Evolutionary conservation across 2,797 vertebrate genomes (phyloP).

Genomic region (Lithobates pipiens): DNA sequence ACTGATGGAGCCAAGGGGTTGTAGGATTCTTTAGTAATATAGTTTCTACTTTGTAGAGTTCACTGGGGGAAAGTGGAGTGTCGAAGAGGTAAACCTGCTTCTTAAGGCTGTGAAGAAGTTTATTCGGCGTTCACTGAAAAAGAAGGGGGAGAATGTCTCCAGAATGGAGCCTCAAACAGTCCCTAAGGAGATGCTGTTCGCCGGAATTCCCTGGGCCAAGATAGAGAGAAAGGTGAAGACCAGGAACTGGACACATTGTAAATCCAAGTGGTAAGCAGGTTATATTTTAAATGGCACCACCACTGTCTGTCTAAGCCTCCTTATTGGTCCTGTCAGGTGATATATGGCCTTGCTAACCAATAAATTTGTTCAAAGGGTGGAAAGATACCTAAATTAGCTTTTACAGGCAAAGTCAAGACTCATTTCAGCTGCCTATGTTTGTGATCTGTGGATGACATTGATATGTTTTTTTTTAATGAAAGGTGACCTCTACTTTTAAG

Average conservation of each 20-base stretch:
- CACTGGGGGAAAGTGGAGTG: conserved; percentile 74
- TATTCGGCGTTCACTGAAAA: conserved; percentile 54
- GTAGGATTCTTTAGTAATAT: not conserved
- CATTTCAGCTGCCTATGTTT: no score
- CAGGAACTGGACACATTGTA: conserved; percentile 78
- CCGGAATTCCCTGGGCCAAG: conserved; percentile 72
- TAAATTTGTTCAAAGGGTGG: no score
- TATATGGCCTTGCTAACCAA: no score
- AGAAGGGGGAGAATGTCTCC: rapidly evolving
- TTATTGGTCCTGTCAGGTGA: no score
- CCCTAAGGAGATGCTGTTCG: conserved; percentile 66
- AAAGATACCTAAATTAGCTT: no score
- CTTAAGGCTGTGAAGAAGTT: conserved; percentile 68
- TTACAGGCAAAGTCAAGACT: no score
- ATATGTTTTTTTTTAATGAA: no score
- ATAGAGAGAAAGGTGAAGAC: conserved; percentile 74
- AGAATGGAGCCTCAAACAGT: conserved; percentile 35
- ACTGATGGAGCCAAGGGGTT: no score
- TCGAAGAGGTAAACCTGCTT: conserved; percentile 69
- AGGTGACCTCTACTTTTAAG: no score
- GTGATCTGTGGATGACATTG: no score
- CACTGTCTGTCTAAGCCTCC: no score
- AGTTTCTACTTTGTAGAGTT: not conserved
- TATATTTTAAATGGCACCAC: not conserved
- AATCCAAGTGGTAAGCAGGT: conserved; percentile 76